Conservation (phyloP, 2,888 invertebrate species). For the Notodonta ziczac region DNA sequence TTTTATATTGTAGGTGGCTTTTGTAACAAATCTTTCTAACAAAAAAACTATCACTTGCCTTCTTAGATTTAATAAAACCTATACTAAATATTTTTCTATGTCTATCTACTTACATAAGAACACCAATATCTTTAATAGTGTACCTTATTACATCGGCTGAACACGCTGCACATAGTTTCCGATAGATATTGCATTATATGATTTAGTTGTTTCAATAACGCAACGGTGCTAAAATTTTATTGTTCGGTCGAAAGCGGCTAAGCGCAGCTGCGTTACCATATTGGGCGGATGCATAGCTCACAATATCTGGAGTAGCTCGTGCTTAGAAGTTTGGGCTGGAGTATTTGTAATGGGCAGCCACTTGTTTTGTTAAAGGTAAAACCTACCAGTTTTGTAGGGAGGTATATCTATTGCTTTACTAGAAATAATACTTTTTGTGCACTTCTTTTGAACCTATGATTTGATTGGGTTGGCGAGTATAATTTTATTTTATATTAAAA, state of each 20-base stretch:
- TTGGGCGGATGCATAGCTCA: slow-evolving; percentile 29
- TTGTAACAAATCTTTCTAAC: no score
- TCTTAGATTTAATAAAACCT: no score
- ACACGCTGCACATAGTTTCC: slow-evolving; percentile 13
- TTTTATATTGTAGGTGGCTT: no score
- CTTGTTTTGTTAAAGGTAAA: neutral
- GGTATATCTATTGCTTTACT: no score
- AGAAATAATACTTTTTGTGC: neutral
- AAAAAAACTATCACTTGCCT: no score
- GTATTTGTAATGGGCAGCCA: neutral
- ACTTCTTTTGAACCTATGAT: no score
- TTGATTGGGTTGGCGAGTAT: no score
- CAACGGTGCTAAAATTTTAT: slow-evolving; percentile 75
- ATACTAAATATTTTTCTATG: no score
- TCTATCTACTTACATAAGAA: neutral
- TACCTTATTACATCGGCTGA: neutral
- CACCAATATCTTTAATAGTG: neutral
- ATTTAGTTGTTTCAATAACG: slow-evolving; percentile 77
- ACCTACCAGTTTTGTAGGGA: no score
- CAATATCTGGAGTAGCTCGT: slow-evolving; percentile 2
- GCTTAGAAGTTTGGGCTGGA: neutral
- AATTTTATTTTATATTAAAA: no score
- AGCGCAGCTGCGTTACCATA: slow-evolving; percentile 42
- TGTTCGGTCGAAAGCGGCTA: slow-evolving; percentile 47
- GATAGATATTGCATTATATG: slow-evolving; percentile 47